A percentile compares a stretch with the other conserved stretches of the same genome.
phyloP scores from a whole-genome alignment of 2,888 invertebrate genomes.

The Helleia helle region DNA sequence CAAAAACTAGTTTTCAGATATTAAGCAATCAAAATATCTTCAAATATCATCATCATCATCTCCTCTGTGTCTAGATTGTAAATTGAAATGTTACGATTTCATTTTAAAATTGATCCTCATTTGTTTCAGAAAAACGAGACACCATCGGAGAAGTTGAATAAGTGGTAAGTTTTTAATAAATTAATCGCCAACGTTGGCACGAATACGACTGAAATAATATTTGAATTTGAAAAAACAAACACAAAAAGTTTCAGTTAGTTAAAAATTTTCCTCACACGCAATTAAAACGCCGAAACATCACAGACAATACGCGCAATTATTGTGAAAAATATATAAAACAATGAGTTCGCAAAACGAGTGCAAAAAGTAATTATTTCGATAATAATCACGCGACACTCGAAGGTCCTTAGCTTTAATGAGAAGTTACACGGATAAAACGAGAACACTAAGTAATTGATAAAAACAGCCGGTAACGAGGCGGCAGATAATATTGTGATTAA shows the following conservation, averaged over 20 bases:
- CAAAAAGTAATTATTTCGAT: constrained; percentile 9
- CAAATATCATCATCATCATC: too few relatives aligned
- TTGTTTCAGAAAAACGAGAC: too few relatives aligned
- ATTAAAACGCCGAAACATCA: not conserved
- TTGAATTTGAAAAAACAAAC: too few relatives aligned
- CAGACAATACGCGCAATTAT: constrained; percentile 2
- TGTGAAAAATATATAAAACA: not conserved
- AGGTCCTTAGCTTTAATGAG: constrained; percentile 1
- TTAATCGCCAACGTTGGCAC: too few relatives aligned
- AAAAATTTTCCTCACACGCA: not conserved
- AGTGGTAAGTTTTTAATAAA: too few relatives aligned
- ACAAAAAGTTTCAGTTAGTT: not conserved
- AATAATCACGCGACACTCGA: constrained; percentile 1
- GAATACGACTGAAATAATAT: too few relatives aligned
- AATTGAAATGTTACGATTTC: too few relatives aligned
- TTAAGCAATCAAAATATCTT: too few relatives aligned
- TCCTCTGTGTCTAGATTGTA: too few relatives aligned
- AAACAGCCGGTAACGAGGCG: not conserved
- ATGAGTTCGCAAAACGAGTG: constrained; percentile 3
- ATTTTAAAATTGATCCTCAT: too few relatives aligned
- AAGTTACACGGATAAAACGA: not conserved
- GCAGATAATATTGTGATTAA: constrained; percentile 2
- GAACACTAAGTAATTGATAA: constrained; percentile 6
- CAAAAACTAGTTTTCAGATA: too few relatives aligned
- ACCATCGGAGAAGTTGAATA: too few relatives aligned